These are phyloP conservation scores for Lophura nycthemera DNA, from an alignment of 2,113 vertebrate species.

Conservation along the genomic window DNA sequence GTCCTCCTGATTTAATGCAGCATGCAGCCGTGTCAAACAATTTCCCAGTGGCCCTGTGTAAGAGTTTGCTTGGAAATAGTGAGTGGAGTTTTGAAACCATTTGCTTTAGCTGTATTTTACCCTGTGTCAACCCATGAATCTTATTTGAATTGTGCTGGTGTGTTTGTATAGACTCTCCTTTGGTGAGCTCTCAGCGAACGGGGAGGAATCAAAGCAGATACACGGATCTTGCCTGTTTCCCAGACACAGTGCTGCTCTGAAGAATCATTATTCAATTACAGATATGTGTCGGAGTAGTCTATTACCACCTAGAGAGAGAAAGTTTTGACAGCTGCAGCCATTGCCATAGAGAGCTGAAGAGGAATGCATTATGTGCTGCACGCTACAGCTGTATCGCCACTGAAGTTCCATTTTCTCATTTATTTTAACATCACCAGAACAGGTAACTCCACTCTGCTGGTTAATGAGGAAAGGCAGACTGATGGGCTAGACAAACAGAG, in stretches of 20 bases:
- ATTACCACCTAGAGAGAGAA: not conserved
- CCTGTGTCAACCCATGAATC: not conserved
- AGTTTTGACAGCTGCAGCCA: not conserved
- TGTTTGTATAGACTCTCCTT: not conserved
- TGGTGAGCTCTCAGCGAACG: not conserved
- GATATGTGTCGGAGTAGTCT: not conserved
- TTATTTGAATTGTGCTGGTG: not conserved
- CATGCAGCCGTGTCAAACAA: not conserved
- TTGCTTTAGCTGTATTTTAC: not conserved
- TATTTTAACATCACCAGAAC: not conserved
- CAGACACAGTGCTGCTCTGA: not conserved
- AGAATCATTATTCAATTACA: not conserved
- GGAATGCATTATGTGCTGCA: rapidly evolving
- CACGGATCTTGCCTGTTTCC: not conserved
- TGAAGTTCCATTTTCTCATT: not conserved
- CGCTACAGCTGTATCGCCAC: not conserved
- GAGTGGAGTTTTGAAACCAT: not conserved
- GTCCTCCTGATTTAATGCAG: slow-evolving; percentile 34
- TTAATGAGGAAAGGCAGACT: not conserved
- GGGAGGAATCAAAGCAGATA: not conserved
- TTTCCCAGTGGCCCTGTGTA: not conserved
- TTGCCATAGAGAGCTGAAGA: not conserved
- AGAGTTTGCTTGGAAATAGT: not conserved
- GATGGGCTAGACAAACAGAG: not conserved
- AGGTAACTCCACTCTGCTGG: not conserved